Evolutionary conservation across 2,888 invertebrate species (phyloP), one percentile per base, ranked within the genome.

Genomic region (Ornithoptera alexandrae): DNA sequence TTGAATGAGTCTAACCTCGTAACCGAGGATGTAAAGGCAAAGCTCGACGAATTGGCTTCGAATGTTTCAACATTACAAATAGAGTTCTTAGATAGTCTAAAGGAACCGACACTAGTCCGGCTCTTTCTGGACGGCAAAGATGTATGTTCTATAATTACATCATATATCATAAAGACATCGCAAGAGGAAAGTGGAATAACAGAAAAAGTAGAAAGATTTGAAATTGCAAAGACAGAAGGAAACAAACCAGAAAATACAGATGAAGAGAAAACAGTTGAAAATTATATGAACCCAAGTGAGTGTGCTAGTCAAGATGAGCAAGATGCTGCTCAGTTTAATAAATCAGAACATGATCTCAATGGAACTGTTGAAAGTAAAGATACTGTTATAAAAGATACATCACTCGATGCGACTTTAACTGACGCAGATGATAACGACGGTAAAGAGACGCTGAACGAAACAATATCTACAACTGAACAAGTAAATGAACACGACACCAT

Each of bases 31-130:
- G 84, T 84, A 1, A 88, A 86, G 75, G 79, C 79, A 39, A 89
- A 87, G 75, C 78, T 92, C 12, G 87, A 91, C 53, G 84, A 79
- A 65, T 79, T 89, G 62, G 85, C 86, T 36, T 85, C 87, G 67
- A 84, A 85, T 58, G 74, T 78, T 17, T 70, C 74, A 18, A 87
- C 89, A 80, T 88, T 96, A 83, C 93, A 94, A 74, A 93, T 95
- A 46, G 94, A 95, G 77, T 93, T 94, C 78, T 84, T 95, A 78
- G 91, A 93, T 77, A 93, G 93, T 62, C 90, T 94, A 0, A 93
- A 92, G 8, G 94, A 94, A 74, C 94, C 94, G 0, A 89, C 93
- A 22, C 82, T 93, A 1, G 94, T 96, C 0, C 93, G 94, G 79
- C 83, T 97, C 60, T 84, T 89, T 24, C 79, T 94, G 0, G 87